Evolutionary conservation across 2,797 vertebrate genomes (phyloP).

Genomic region (Allobates femoralis): DNA sequence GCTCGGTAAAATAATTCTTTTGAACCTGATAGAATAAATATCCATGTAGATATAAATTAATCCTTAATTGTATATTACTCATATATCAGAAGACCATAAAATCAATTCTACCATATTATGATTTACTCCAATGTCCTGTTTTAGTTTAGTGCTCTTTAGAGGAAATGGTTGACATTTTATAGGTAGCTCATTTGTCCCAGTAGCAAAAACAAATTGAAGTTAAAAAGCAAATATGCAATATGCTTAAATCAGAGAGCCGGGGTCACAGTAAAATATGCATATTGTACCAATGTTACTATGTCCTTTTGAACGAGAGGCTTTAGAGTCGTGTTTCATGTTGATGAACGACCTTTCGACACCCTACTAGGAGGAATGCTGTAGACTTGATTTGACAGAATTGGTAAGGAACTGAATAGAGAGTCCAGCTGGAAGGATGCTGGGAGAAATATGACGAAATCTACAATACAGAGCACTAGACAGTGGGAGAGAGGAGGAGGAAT

Average conservation of each 20-base stretch:
- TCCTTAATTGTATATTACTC: too few relatives aligned
- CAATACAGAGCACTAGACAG: neutral
- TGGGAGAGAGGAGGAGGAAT: conserved; percentile 23
- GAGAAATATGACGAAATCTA: conserved; percentile 36
- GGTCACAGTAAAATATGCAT: neutral
- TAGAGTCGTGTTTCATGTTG: neutral
- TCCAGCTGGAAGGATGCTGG: neutral
- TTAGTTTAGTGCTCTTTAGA: neutral
- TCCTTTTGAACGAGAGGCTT: neutral
- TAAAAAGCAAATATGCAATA: neutral
- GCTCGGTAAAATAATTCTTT: too few relatives aligned
- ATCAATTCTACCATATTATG: neutral
- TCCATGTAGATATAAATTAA: too few relatives aligned
- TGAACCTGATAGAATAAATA: too few relatives aligned
- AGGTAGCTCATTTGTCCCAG: neutral
- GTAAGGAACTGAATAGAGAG: neutral
- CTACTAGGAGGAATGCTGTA: too few relatives aligned
- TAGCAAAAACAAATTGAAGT: neutral
- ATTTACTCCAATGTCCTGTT: neutral
- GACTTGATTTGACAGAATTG: neutral
- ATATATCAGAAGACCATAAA: neutral
- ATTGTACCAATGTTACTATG: neutral
- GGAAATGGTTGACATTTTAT: neutral
- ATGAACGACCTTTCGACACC: neutral
- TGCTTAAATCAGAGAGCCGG: neutral